These are phyloP conservation scores for Trachelus stipa DNA, from an alignment of 2,888 invertebrate genomes.

Conservation along the genomic window DNA sequence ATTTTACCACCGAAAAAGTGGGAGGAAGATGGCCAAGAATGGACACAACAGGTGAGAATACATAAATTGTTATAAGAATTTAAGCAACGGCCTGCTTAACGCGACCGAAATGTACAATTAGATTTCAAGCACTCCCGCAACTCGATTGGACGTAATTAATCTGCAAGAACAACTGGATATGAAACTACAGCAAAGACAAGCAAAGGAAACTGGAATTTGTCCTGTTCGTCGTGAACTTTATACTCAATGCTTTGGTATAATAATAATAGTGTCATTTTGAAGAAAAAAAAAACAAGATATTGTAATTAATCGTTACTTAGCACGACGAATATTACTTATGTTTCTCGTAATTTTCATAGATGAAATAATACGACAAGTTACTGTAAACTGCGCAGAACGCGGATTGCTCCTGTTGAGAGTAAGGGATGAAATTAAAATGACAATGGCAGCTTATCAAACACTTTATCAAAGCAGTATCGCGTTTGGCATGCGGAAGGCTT, in stretches of 20 bases:
- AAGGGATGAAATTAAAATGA: slow-evolving; percentile 96
- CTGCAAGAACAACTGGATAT: slow-evolving; percentile 96
- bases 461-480: slow-evolving; percentile 97
- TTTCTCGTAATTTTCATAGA: slow-evolving; percentile 65
- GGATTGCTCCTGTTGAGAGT: slow-evolving; percentile 92
- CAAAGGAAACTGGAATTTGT: slow-evolving; percentile 96
- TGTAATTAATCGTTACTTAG: neutral
- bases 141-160: slow-evolving; percentile 94
- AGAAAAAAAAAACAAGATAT: slow-evolving; percentile 57
- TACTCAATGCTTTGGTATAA: slow-evolving; percentile 91
- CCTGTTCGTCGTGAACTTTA: slow-evolving; percentile 93
- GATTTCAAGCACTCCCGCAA: slow-evolving; percentile 97
- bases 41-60: slow-evolving; percentile 81
- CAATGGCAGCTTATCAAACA: slow-evolving; percentile 95
- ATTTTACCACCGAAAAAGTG: slow-evolving; percentile 95
- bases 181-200: slow-evolving; percentile 89
- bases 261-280: slow-evolving; percentile 58
- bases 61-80: slow-evolving; percentile 9
- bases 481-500: slow-evolving; percentile 97
- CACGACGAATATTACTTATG: slow-evolving; percentile 1
- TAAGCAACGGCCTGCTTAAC: neutral
- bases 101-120: slow-evolving; percentile 48
- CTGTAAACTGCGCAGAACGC: slow-evolving; percentile 96
- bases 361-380: slow-evolving; percentile 93
- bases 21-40: slow-evolving; percentile 93